Percentiles rank a stretch among this genome's conserved stretches.
phyloP scores from a whole-genome alignment of 2,797 vertebrate species.

The Paedocypris micromegethes region DNA sequence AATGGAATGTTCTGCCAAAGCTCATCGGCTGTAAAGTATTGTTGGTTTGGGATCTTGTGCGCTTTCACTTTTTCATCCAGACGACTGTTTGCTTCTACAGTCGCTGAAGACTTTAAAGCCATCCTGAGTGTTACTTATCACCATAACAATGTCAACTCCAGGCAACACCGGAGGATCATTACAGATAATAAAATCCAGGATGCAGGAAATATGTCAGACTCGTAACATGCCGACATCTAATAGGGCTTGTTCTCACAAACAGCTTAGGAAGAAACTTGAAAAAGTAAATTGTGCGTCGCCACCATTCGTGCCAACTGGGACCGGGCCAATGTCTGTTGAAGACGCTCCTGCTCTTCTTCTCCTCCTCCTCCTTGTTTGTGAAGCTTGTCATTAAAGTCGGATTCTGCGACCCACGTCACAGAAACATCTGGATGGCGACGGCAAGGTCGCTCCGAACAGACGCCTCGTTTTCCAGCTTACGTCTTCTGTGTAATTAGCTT shows the following conservation, averaged over 20 bases:
- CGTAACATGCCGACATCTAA: slow-evolving; percentile 46
- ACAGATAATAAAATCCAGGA: slow-evolving; percentile 53
- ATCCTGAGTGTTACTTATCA: slow-evolving; percentile 37
- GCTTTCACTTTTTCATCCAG: slow-evolving; percentile 1
- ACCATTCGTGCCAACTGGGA: neutral
- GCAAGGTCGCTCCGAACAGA: slow-evolving; percentile 40
- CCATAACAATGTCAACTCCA: slow-evolving; percentile 47
- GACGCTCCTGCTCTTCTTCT: slow-evolving; percentile 46
- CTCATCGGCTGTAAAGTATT: neutral
- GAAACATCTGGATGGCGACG: slow-evolving; percentile 63
- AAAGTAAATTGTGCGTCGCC: neutral
- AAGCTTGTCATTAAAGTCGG: slow-evolving; percentile 62
- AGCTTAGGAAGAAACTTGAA: neutral
- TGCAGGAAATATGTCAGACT: slow-evolving; percentile 57
- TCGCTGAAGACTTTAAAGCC: slow-evolving; percentile 30
- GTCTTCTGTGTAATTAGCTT: slow-evolving; percentile 58
- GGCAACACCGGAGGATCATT: slow-evolving; percentile 47
- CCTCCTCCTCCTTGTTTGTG: slow-evolving; percentile 51
- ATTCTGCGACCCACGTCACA: slow-evolving; percentile 53
- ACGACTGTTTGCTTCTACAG: slow-evolving; percentile 21
- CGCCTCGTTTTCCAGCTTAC: slow-evolving; percentile 51
- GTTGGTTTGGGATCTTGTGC: slow-evolving; percentile 6
- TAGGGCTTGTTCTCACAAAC: slow-evolving; percentile 38
- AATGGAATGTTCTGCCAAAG: slow-evolving; percentile 34
- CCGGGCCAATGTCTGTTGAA: neutral